Conservation (phyloP, 2,888 invertebrate genomes). For the Glaucopsyche alexis region DNA sequence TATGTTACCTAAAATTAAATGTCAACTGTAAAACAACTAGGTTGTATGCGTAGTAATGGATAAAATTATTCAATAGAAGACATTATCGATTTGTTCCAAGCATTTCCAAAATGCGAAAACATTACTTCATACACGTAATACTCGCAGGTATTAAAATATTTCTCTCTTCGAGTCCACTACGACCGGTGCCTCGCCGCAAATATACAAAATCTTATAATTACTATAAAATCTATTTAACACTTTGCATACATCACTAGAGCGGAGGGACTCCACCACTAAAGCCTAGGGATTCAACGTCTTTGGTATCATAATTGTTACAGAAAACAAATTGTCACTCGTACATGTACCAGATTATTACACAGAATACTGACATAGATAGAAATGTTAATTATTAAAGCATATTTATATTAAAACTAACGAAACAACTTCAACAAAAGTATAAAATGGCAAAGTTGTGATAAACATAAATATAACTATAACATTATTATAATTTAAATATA, state of each 20-base stretch:
- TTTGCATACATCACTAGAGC: slow-evolving; percentile 64
- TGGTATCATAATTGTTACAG: slow-evolving; percentile 73
- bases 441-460: slow-evolving; percentile 34
- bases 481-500: slow-evolving; percentile 30
- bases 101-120: slow-evolving; percentile 44
- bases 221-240: slow-evolving; percentile 65
- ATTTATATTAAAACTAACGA: slow-evolving; percentile 63
- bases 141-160: slow-evolving; percentile 73
- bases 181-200: slow-evolving; percentile 54
- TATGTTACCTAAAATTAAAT: slow-evolving; percentile 62
- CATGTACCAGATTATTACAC: slow-evolving; percentile 49
- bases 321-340: slow-evolving; percentile 60
- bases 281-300: slow-evolving; percentile 72
- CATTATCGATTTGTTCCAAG: slow-evolving; percentile 45
- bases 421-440: slow-evolving; percentile 65
- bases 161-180: slow-evolving; percentile 55
- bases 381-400: slow-evolving; percentile 72
- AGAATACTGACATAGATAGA: slow-evolving; percentile 71
- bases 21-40: slow-evolving; percentile 64
- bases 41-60: slow-evolving; percentile 52
- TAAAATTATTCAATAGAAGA: slow-evolving; percentile 41
- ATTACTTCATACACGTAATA: slow-evolving; percentile 51
- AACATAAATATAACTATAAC: slow-evolving; percentile 29
- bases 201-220: slow-evolving; percentile 71
- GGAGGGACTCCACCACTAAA: slow-evolving; percentile 27